Base-by-base conservation (phyloP, 2,113 vertebrate genomes). In the Hippocampus guttulatus region DNA sequence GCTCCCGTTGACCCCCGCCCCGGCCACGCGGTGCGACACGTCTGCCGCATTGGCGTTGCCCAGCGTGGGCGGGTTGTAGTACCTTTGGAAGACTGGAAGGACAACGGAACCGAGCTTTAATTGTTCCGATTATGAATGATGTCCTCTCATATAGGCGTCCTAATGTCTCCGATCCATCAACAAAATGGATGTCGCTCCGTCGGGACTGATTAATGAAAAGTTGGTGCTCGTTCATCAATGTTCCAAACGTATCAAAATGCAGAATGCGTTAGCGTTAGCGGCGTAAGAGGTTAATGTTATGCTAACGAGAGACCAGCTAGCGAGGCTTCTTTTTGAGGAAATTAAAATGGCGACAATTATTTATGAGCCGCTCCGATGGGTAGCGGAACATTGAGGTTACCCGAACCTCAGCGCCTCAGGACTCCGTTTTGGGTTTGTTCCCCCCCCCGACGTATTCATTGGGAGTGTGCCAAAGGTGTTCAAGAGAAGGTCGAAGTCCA, bases 61-160 rank as follows among this genome's bases (percentile, higher is more conserved):
- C 73, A 92, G 70, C 33, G 79, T 85, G 5, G 90, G 86, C 0
- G 92, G 73, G 33, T 93, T 87, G 90, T 98, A 98, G 84, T 95
- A 95, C 80, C 91, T 94, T 74, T 93, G 91, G 87, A 99, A 98
- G 88, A 99, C 97, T 99, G 85, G 64, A 70, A 85, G 25, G 49
- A 38, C 12, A 10, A 2, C 27, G 8, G 14, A 61, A 10, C 2
- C 2, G 20, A 8, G 1, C 5, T 33, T 33, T 1, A 18, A 20
- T 20, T 38, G 0, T 61, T 61, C 2, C 16, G 52, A 55, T 55
- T 0, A 55, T 55, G 52, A 55, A 3, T 8, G 23, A 55, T 10
- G 20, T 6, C 52, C 23, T 11, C n/a, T n/a, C 21, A 55, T 23
- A 55, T 20, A 23, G 52, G 52, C 10, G 52, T 23, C 52, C n/a